These are phyloP conservation scores for Chaenodraco wilsoni DNA, from an alignment of 2,797 vertebrate species.

Conservation along the genomic window DNA sequence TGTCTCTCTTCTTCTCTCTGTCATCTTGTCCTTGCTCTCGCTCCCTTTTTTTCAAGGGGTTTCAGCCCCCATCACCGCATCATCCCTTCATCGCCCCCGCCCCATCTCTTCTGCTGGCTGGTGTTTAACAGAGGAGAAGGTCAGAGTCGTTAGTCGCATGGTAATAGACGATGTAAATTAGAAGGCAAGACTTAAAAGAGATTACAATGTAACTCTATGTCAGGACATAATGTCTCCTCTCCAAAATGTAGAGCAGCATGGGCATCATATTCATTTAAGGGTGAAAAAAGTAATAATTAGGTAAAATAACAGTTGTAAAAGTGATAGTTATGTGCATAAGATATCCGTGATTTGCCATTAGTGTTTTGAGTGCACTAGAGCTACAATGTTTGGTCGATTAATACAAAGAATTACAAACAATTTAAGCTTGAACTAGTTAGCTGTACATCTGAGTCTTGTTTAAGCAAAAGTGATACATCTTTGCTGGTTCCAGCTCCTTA, in stretches of 20 bases:
- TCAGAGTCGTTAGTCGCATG: conserved; percentile 74
- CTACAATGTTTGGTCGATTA: background rate
- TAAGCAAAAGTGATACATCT: background rate
- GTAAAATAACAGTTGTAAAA: background rate
- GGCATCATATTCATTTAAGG: conserved; percentile 6
- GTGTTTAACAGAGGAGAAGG: conserved; percentile 73
- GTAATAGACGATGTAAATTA: conserved; percentile 74
- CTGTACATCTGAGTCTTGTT: background rate
- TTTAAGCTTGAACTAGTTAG: background rate
- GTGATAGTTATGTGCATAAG: background rate
- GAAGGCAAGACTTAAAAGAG: conserved; percentile 59
- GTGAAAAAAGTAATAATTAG: background rate
- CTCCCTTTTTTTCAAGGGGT: conserved; percentile 27
- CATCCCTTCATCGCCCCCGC: conserved; percentile 11
- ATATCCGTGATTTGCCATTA: background rate
- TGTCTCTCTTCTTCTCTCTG: conserved; percentile 58
- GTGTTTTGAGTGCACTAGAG: background rate
- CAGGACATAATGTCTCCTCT: conserved; percentile 39
- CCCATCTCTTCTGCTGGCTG: conserved; percentile 37
- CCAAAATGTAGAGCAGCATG: conserved; percentile 13
- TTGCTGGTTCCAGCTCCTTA: background rate
- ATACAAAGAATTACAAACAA: too few species aligned
- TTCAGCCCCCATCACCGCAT: conserved; percentile 7
- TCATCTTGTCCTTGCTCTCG: conserved; percentile 54
- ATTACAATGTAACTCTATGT: conserved; percentile 57